These are phyloP conservation scores for Etia nguti DNA, from an alignment of 2,113 vertebrate genomes.

Conservation along the genomic window DNA sequence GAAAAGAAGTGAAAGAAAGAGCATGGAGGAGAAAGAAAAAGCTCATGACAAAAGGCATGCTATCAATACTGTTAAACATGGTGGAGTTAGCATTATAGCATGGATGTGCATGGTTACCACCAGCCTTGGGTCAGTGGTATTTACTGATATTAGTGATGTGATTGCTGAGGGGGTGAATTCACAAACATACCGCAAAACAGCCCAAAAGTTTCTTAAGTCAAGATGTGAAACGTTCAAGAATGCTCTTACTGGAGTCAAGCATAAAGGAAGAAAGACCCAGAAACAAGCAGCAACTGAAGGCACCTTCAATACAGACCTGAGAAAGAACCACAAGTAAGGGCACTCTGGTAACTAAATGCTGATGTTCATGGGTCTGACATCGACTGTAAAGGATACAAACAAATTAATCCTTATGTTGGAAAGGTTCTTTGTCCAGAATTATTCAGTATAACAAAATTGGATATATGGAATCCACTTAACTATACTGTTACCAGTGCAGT, in stretches of 20 bases:
- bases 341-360: not conserved
- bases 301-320: not conserved
- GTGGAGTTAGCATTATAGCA: not conserved
- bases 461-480: not conserved
- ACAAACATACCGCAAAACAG: not conserved
- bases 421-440: not conserved
- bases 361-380: not conserved
- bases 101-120: not conserved
- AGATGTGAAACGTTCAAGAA: not conserved
- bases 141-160: not conserved
- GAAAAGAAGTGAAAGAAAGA: not conserved
- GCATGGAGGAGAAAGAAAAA: not conserved
- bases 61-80: not conserved
- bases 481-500: not conserved
- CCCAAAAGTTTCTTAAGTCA: not conserved
- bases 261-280: not conserved
- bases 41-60: fast-evolving
- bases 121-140: not conserved
- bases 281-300: not conserved
- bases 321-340: not conserved
- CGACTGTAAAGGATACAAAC: not conserved
- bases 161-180: fast-evolving
- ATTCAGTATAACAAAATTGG: not conserved
- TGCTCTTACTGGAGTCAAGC: not conserved
- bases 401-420: not conserved